Conservation (phyloP, 1,140 invertebrate genomes). For the Hermetia illucens region DNA sequence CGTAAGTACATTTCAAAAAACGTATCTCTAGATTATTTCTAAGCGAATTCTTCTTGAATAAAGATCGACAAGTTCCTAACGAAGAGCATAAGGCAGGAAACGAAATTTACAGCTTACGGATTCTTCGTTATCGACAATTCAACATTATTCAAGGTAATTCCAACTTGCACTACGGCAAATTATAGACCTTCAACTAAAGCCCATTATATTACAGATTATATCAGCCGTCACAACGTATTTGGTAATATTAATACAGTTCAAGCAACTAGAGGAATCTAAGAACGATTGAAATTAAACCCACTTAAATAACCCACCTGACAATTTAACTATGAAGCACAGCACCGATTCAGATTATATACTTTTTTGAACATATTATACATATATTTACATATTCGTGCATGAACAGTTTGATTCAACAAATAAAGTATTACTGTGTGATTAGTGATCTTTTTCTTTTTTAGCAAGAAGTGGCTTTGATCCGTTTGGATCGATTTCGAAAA, state of each 20-base stretch:
- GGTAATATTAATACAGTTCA: conserved; percentile 27
- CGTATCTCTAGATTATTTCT: not conserved
- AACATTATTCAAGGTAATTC: conserved; percentile 26
- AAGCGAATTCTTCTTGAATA: conserved; percentile 3
- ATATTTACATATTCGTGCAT: too few species aligned
- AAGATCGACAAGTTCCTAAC: conserved; percentile 29
- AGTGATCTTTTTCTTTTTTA: too few species aligned
- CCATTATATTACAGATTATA: conserved; percentile 16
- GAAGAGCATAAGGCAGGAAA: conserved; percentile 27
- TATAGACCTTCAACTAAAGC: not conserved
- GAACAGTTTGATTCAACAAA: too few species aligned
- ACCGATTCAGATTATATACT: too few species aligned
- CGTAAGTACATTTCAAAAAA: conserved; percentile 10
- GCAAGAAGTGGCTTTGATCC: too few species aligned
- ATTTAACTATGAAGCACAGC: too few species aligned
- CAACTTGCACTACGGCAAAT: not conserved
- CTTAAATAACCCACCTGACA: too few species aligned
- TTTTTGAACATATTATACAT: too few species aligned
- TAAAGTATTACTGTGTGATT: too few species aligned
- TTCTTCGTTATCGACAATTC: conserved; percentile 29
- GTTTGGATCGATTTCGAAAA: too few species aligned
- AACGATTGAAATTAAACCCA: too few species aligned
- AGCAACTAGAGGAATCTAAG: conserved; percentile 23
- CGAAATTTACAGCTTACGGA: conserved; percentile 27
- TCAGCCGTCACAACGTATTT: conserved; percentile 27